Percentiles rank a stretch among this genome's conserved stretches.
Evolutionary conservation across 2,888 invertebrate species (phyloP).

Genomic region (Tinea trinotella): DNA sequence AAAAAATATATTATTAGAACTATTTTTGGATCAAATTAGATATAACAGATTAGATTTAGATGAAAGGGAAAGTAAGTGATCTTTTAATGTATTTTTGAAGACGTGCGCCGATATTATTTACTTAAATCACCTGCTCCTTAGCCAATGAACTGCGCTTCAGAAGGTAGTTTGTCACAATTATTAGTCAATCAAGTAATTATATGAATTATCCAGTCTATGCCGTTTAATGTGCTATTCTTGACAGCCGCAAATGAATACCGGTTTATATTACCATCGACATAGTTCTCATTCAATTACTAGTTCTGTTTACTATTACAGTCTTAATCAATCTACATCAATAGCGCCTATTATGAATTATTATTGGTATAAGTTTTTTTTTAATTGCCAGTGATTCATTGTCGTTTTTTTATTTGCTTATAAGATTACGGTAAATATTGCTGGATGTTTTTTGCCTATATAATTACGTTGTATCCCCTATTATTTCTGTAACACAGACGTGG

Average conservation of each 20-base stretch:
- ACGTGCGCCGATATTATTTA: not conserved
- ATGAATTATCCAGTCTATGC: slow-evolving; percentile 12
- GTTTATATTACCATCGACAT: slow-evolving; percentile 8
- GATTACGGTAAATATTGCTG: not conserved
- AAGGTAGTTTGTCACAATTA: not conserved
- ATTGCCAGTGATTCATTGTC: not conserved
- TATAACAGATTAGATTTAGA: too few relatives aligned
- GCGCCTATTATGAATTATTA: not conserved
- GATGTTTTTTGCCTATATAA: too few relatives aligned
- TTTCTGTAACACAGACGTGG: too few relatives aligned
- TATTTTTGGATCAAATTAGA: too few relatives aligned
- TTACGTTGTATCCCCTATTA: too few relatives aligned
- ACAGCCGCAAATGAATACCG: slow-evolving; percentile 12
- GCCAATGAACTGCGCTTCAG: not conserved
- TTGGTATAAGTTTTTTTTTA: not conserved
- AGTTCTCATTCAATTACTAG: slow-evolving; percentile 13
- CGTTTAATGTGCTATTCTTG: slow-evolving; percentile 12
- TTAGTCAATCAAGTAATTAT: slow-evolving; percentile 9
- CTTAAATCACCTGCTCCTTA: not conserved
- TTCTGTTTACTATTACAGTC: slow-evolving; percentile 8
- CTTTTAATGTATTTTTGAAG: too few relatives aligned
- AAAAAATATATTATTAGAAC: too few relatives aligned
- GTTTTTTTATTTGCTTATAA: not conserved
- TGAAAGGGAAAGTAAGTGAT: too few relatives aligned
- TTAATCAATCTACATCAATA: slow-evolving; percentile 11